Conservation (phyloP, 92 coral and sea anemone species). For the Epizoanthus ramosus region DNA sequence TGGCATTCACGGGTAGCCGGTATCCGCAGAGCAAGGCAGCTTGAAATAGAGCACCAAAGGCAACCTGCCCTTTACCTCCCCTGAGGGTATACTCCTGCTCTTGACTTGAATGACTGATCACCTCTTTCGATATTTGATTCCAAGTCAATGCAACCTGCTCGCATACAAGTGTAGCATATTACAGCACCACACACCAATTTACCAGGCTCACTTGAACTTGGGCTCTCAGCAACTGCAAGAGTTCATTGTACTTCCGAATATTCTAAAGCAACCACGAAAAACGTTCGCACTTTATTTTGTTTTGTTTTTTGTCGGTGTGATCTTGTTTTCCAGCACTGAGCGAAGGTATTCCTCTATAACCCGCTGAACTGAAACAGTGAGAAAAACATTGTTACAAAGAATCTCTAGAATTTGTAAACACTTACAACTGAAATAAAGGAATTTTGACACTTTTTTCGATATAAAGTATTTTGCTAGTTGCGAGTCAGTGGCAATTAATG, state of each 20-base stretch:
- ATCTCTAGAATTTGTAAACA: too few relatives aligned
- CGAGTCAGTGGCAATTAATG: too few relatives aligned
- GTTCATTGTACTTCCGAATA: not conserved
- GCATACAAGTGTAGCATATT: too few relatives aligned
- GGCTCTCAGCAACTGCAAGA: not conserved
- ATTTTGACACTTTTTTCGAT: not conserved
- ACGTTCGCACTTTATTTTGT: not conserved
- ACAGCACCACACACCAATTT: not conserved
- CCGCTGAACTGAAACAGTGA: constrained; percentile 77
- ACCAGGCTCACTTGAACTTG: not conserved
- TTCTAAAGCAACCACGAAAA: too few relatives aligned
- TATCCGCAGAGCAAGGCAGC: too few relatives aligned
- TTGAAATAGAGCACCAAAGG: too few relatives aligned
- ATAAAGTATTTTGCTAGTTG: too few relatives aligned
- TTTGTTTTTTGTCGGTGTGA: constrained; percentile 12
- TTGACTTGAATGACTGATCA: not conserved
- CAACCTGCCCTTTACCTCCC: not conserved
- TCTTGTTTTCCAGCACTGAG: constrained; percentile 67
- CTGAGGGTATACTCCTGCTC: not conserved
- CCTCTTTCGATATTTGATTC: not conserved
- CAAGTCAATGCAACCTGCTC: not conserved
- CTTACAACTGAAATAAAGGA: not conserved
- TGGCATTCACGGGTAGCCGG: too few relatives aligned
- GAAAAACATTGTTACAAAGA: not conserved
- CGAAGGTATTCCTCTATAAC: constrained; percentile 91